Evolutionary conservation across 2,113 vertebrate genomes (phyloP).

Genomic region (Guaruba guarouba): DNA sequence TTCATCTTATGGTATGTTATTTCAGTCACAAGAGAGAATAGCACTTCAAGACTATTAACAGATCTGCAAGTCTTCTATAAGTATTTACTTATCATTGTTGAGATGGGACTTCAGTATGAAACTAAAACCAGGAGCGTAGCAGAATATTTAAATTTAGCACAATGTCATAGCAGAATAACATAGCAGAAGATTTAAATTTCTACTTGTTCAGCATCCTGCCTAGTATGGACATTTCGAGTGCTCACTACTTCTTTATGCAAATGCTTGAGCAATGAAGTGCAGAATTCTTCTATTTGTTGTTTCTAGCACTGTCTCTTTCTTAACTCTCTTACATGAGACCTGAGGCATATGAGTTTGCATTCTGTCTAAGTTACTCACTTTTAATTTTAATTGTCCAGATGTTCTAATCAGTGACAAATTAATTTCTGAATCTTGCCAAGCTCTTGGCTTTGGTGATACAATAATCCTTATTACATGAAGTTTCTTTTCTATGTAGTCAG

Average conservation of each 20-base stretch:
- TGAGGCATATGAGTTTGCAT: background rate
- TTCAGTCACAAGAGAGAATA: background rate
- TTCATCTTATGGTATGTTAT: background rate
- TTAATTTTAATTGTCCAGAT: background rate
- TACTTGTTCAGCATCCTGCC: background rate
- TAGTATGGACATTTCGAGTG: background rate
- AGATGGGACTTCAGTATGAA: background rate
- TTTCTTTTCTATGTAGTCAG: background rate
- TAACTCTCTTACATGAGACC: background rate
- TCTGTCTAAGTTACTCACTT: background rate
- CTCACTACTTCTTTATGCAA: background rate
- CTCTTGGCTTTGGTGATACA: background rate
- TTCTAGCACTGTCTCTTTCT: background rate
- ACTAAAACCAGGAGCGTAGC: background rate
- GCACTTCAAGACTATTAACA: background rate
- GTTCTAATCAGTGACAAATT: background rate
- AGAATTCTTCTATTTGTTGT: background rate
- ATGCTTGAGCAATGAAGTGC: background rate
- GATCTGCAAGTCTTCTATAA: background rate
- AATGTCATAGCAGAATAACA: background rate
- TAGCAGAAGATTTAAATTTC: background rate
- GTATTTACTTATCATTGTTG: background rate
- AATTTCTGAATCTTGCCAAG: background rate
- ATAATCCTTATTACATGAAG: background rate
- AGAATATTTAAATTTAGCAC: background rate